Evolutionary conservation across 1,140 invertebrate genomes (phyloP).

Genomic region (Bombus terrestris): DNA sequence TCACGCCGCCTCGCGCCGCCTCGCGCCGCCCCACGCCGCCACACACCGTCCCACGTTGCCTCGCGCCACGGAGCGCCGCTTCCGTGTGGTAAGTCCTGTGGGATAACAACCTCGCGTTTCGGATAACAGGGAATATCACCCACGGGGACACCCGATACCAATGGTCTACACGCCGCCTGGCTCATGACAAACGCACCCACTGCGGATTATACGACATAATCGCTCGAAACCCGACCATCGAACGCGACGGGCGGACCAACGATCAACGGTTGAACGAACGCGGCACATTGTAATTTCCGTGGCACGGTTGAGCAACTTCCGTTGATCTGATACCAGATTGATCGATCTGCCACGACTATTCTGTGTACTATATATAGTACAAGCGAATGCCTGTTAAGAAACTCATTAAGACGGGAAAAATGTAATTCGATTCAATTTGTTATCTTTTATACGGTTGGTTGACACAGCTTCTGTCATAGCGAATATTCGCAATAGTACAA

Average conservation of each 20-base stretch:
- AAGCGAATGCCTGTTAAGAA: too few relatives aligned
- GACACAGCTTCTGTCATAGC: too few relatives aligned
- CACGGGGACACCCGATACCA: conserved; percentile 78
- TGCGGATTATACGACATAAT: conserved; percentile 81
- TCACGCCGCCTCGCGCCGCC: too few relatives aligned
- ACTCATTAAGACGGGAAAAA: too few relatives aligned
- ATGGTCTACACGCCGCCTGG: conserved; percentile 67
- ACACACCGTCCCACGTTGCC: background rate
- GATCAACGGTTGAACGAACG: background rate
- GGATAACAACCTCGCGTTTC: conserved; percentile 81
- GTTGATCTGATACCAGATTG: background rate
- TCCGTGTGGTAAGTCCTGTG: conserved; percentile 77
- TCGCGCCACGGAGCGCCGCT: conserved; percentile 48
- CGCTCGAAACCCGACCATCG: conserved; percentile 78
- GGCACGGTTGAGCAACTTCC: background rate
- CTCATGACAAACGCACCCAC: conserved; percentile 76
- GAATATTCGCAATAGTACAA: too few relatives aligned
- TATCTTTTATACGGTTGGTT: too few relatives aligned
- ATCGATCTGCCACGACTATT: background rate
- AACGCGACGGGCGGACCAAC: background rate
- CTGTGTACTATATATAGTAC: too few relatives aligned
- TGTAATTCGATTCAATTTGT: too few relatives aligned
- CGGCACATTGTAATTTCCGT: conserved; percentile 20
- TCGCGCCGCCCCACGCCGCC: conserved; percentile 32
- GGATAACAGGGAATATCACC: conserved; percentile 81